Base-by-base conservation (phyloP, 1,140 invertebrate genomes). In the Grapholita molesta region DNA sequence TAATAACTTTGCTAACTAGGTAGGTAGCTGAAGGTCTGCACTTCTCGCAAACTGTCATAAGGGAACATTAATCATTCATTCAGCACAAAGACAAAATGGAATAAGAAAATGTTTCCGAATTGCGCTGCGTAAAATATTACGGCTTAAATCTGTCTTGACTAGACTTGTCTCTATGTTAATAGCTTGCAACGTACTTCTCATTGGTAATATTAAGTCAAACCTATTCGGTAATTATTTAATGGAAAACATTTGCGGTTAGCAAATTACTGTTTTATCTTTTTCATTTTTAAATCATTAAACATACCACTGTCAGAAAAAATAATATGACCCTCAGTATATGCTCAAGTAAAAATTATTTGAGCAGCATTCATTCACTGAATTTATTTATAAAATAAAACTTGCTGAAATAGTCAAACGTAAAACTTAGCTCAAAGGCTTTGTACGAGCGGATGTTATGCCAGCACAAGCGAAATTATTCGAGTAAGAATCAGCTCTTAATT, bases 31-130 rank as follows among this genome's bases (percentile, higher is more conserved):
- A 57, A 28, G n/a, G 53, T 57, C 25, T 57, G 53, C 25, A 30
- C 11, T 61, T 25, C 24, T 8, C 25, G 25, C 55, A 30, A 61
- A 61, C 24, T 28, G 55, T 28, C 55, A 30, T 18, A 61, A 61
- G 55, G 8, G 24, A 61, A 28, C 55, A 30, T 61, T 32, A 61
- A 61, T 61, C 55, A 61, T 30, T 61, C 55, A 61, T 61, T 61
- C 55, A 61, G 55, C 28, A 61, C n/a, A 61, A 61, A 61, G 42
- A 48, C 42, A 61, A 28, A 61, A 25, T 28, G 25, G 25, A 30
- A 61, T 61, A 61, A 61, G n/a, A 28, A 32, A 61, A 61, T 61
- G 55, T 61, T 61, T 61, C 15, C 55, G 25, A 61, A 61, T 32
- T 30, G 24, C 55, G 25, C 12, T 61, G 25, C 3, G 25, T 61